Percentiles rank a stretch among this genome's conserved stretches.
Evolutionary conservation across 2,888 invertebrate species (phyloP).

Genomic region (Cryptocheilus praepositus): DNA sequence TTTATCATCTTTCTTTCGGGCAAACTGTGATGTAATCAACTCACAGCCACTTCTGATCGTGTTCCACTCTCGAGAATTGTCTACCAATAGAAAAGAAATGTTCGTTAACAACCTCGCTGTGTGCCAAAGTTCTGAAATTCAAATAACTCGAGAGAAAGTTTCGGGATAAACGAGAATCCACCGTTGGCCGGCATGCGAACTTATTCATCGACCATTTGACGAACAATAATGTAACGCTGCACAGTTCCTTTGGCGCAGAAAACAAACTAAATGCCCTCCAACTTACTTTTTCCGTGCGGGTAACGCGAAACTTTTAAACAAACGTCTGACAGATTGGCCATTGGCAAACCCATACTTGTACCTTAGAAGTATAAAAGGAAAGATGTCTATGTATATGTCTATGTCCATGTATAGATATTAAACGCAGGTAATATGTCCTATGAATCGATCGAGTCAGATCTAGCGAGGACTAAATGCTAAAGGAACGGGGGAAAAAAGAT

Average conservation of each 20-base stretch:
- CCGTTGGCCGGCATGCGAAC: constrained; percentile 6
- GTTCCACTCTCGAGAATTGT: too few relatives aligned
- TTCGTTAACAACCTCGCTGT: too few relatives aligned
- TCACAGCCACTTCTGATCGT: too few relatives aligned
- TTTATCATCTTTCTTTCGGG: too few relatives aligned
- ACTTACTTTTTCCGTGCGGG: constrained; percentile 30
- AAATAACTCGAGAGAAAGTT: not conserved
- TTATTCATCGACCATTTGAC: constrained; percentile 33
- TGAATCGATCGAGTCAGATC: not conserved
- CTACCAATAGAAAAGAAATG: too few relatives aligned
- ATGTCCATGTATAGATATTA: constrained; percentile 17
- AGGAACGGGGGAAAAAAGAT: too few relatives aligned
- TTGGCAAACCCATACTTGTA: too few relatives aligned
- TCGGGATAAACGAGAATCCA: constrained; percentile 18
- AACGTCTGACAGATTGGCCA: not conserved
- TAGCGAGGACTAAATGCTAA: too few relatives aligned
- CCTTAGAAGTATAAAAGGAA: constrained; percentile 33
- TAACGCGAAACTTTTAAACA: not conserved
- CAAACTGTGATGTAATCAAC: too few relatives aligned
- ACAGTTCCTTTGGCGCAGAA: constrained; percentile 50
- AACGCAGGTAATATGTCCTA: too few relatives aligned
- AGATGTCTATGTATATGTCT: constrained; percentile 27
- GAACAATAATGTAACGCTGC: constrained; percentile 43
- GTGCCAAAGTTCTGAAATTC: too few relatives aligned
- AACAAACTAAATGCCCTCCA: constrained; percentile 44